Conservation (phyloP, 2,888 invertebrate species). For the Coremacera marginata region DNA sequence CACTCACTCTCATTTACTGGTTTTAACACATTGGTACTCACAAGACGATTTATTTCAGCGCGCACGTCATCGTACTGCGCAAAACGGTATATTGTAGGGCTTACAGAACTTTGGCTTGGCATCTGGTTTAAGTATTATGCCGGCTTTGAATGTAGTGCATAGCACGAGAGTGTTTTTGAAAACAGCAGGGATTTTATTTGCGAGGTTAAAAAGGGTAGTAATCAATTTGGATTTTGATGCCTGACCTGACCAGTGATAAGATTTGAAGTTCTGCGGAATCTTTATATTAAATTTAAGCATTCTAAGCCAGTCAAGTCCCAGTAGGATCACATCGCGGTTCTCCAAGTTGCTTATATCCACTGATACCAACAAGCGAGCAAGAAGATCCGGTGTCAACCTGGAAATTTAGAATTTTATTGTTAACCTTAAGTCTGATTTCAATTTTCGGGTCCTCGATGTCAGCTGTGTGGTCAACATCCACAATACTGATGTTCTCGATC, state of each 20-base stretch:
- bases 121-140: slow-evolving; percentile 11
- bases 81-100: slow-evolving; percentile 19
- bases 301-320: slow-evolving; percentile 38
- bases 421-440: slow-evolving; percentile 9
- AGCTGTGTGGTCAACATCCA: neutral
- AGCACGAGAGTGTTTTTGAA: slow-evolving; percentile 13
- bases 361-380: slow-evolving; percentile 1
- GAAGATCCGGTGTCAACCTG: slow-evolving; percentile 23
- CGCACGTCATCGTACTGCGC: slow-evolving; percentile 25
- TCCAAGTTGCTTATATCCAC: slow-evolving; percentile 19
- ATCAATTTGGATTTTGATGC: slow-evolving; percentile 2
- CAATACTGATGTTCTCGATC: neutral
- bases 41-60: slow-evolving; percentile 30
- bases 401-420: neutral
- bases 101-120: slow-evolving; percentile 28
- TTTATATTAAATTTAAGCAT: slow-evolving; percentile 22
- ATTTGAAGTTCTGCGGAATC: neutral
- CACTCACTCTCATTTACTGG: slow-evolving; percentile 26
- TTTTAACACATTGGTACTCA: slow-evolving; percentile 13
- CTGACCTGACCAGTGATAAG: slow-evolving; percentile 14
- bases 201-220: neutral
- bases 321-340: slow-evolving; percentile 8
- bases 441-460: slow-evolving; percentile 21
- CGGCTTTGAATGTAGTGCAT: slow-evolving; percentile 18
- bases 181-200: slow-evolving; percentile 18